Conservation (phyloP, 2,797 vertebrate genomes). For the Parauchenoglanis ngamensis region DNA sequence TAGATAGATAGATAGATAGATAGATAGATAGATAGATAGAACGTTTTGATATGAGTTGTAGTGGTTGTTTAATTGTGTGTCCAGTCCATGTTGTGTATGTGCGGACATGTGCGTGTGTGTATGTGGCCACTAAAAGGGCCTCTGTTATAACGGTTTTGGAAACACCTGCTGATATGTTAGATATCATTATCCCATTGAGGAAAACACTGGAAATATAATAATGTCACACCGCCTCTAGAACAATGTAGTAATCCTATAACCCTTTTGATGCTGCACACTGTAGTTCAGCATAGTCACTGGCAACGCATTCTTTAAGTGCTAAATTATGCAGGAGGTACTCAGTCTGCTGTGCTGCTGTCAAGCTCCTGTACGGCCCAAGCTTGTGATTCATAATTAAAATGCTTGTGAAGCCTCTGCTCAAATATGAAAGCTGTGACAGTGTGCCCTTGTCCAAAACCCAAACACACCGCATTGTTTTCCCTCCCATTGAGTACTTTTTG, state of each 20-base stretch:
- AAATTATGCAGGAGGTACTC: slow-evolving; percentile 57
- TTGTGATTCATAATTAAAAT: slow-evolving; percentile 62
- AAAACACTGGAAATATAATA: slow-evolving; percentile 45
- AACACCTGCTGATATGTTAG: slow-evolving; percentile 39
- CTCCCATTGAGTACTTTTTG: slow-evolving; percentile 47
- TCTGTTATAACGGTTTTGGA: slow-evolving; percentile 25
- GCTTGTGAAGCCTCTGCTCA: slow-evolving; percentile 54
- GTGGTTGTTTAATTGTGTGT: background rate
- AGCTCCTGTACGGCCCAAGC: slow-evolving; percentile 53
- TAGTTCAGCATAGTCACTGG: slow-evolving; percentile 35
- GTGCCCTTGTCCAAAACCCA: slow-evolving; percentile 57
- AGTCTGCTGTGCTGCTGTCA: slow-evolving; percentile 50
- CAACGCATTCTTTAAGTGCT: slow-evolving; percentile 49
- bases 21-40: background rate
- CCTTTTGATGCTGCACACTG: slow-evolving; percentile 42
- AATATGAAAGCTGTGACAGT: slow-evolving; percentile 57
- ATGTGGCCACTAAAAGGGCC: background rate
- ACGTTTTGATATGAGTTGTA: background rate
- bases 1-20: background rate
- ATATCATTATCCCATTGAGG: slow-evolving; percentile 32
- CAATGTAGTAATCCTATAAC: slow-evolving; percentile 43
- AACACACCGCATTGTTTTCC: slow-evolving; percentile 50
- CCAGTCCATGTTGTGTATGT: background rate
- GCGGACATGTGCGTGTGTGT: background rate
- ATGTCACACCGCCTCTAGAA: slow-evolving; percentile 29